Conservation (phyloP, 2,888 invertebrate genomes). For the Scaptomyza cyrtandrae region DNA sequence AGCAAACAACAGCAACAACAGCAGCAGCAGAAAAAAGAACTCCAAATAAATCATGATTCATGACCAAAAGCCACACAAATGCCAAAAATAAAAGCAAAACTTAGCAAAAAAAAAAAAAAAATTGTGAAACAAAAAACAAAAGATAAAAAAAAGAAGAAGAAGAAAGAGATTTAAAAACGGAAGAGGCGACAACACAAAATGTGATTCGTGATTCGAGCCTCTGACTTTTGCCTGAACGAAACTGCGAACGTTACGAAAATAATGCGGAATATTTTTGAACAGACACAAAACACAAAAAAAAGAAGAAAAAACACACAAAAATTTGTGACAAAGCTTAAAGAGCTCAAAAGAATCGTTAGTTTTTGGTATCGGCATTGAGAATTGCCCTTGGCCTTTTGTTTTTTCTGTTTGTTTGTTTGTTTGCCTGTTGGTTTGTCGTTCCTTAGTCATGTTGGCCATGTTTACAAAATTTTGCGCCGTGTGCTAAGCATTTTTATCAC, state of each 20-base stretch:
- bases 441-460: constrained; percentile 71
- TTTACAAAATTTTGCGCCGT: constrained; percentile 73
- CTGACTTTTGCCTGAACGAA: constrained; percentile 37
- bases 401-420: constrained; percentile 21
- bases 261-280: constrained; percentile 72
- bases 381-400: constrained; percentile 31
- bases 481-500: constrained; percentile 79
- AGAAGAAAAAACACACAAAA: constrained; percentile 5
- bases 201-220: constrained; percentile 65
- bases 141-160: constrained; percentile 13
- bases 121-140: not conserved
- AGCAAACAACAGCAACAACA: constrained; percentile 8
- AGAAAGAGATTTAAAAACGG: constrained; percentile 44
- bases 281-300: constrained; percentile 1
- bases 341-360: constrained; percentile 23
- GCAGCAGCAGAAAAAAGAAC: constrained; percentile 36
- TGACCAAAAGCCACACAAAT: constrained; percentile 78
- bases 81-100: constrained; percentile 76
- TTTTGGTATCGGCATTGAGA: constrained; percentile 39
- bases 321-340: constrained; percentile 29
- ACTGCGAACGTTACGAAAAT: constrained; percentile 52
- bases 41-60: constrained; percentile 79
- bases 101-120: constrained; percentile 33
- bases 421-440: constrained; percentile 27
- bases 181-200: constrained; percentile 70